These are phyloP conservation scores for Cervus canadensis DNA, from an alignment of 2,113 vertebrate genomes.

Conservation along the genomic window DNA sequence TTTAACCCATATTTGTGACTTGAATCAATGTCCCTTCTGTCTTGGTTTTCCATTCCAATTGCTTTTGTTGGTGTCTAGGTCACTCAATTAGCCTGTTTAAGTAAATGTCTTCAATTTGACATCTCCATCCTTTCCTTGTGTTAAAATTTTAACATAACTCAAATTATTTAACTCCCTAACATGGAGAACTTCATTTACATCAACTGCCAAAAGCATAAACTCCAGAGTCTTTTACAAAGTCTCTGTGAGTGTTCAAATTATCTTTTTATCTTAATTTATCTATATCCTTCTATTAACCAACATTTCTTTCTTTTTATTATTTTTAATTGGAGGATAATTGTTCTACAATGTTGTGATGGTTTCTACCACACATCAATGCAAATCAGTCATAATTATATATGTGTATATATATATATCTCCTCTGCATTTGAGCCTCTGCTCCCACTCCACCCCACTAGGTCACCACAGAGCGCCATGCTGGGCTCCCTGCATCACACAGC, in stretches of 20 bases:
- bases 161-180: not conserved
- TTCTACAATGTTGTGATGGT: not conserved
- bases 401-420: not conserved
- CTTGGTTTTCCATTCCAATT: not conserved
- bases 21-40: not conserved
- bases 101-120: not conserved
- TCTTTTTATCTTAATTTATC: not conserved
- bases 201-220: not conserved
- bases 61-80: not conserved
- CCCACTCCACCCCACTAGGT: not conserved
- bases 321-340: not conserved
- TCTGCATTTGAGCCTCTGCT: not conserved
- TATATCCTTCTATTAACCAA: not conserved
- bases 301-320: not conserved
- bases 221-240: not conserved
- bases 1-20: not conserved
- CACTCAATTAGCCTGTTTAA: not conserved
- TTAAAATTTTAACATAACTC: not conserved
- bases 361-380: not conserved
- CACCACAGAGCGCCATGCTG: too few relatives aligned
- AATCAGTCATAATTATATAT: not conserved
- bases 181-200: not conserved
- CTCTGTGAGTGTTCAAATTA: not conserved
- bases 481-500: not conserved
- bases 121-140: not conserved